Base-by-base conservation (phyloP, 2,888 invertebrate species). In the Epicampocera succincta region DNA sequence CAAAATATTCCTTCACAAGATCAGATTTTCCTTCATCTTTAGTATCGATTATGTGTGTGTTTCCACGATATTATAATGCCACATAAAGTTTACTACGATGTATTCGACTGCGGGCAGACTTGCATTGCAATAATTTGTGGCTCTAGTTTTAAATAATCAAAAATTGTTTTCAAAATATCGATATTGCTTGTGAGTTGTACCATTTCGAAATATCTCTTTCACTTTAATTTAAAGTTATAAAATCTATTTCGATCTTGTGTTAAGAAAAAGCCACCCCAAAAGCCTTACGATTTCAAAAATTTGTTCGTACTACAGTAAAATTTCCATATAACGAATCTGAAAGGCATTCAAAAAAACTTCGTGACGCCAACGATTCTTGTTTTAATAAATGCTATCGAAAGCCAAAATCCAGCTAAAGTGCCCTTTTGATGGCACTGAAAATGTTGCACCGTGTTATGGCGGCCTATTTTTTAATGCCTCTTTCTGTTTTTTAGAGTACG, bases 101-200 rank as follows among this genome's bases (percentile, higher is more conserved):
- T 46, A 69, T 63, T 69, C 21, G 48, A 77, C 13, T 69, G 54
- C 21, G 25, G 5, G 33, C 40, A 63, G 15, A 56, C 61, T 19
- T 54, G 46, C 0, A 38, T 19, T 38, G 44, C 21, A n/a, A 42
- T 29, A 25, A 77, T 44, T 77, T 77, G 76, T 48, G 69, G 54
- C 6, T 69, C 25, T 4, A 66, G 17, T 15, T 63, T 12, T 0
- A 77, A 46, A 40, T 54, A 77, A 38, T 61, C 9, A 40, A 77
- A 68, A 54, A 77, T 77, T 19, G 11, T 38, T 48, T 21, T 52
- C 25, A 77, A 25, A 40, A 69, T 29, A 54, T 69, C 76, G n/a
- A 54, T 46, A 19, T 77, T 69, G 15, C 13, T 61, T n/a, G 1
- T 13, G 25, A 77, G 46, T 38, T 54, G 33, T 6, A 61, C 21